A percentile compares a stretch with the other conserved stretches of the same genome.
phyloP scores from a whole-genome alignment of 1,140 invertebrate species.

The Drosophila funebris region DNA sequence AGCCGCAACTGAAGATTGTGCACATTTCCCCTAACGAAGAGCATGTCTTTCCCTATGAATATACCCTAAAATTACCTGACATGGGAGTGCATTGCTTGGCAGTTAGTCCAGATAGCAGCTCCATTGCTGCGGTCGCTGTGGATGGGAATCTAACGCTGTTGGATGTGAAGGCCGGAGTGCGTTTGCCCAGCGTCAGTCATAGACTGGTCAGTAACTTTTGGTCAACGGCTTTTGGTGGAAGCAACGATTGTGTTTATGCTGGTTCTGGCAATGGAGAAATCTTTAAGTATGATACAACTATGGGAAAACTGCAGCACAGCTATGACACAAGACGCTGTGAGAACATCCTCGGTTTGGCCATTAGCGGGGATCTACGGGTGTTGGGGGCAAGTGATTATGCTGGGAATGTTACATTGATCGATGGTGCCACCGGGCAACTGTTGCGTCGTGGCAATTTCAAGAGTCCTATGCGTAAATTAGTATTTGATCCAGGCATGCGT shows the following conservation, averaged over 20 bases:
- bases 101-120: slow-evolving; percentile 21
- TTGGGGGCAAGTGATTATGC: slow-evolving; percentile 20
- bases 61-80: slow-evolving; percentile 6
- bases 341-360: slow-evolving; percentile 17
- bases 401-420: slow-evolving; percentile 19
- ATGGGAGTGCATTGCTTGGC: slow-evolving; percentile 24
- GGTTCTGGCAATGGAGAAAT: slow-evolving; percentile 26
- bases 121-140: slow-evolving; percentile 15
- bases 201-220: slow-evolving; percentile 25
- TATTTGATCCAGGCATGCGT: background rate
- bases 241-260: slow-evolving; percentile 16
- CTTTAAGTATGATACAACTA: slow-evolving; percentile 14
- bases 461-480: slow-evolving; percentile 5
- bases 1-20: slow-evolving; percentile 5
- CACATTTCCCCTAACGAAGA: background rate
- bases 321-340: slow-evolving; percentile 15
- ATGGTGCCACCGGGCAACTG: slow-evolving; percentile 11
- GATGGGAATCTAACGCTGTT: slow-evolving; percentile 28
- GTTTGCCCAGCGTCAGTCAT: slow-evolving; percentile 10
- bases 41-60: slow-evolving; percentile 3
- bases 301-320: background rate
- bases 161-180: slow-evolving; percentile 6
- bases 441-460: background rate
- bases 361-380: background rate
- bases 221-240: slow-evolving; percentile 8